A percentile compares a stretch with the other conserved stretches of the same genome.
Evolutionary conservation across 2,888 invertebrate species (phyloP).

Genomic region (Xylota segnis): DNA sequence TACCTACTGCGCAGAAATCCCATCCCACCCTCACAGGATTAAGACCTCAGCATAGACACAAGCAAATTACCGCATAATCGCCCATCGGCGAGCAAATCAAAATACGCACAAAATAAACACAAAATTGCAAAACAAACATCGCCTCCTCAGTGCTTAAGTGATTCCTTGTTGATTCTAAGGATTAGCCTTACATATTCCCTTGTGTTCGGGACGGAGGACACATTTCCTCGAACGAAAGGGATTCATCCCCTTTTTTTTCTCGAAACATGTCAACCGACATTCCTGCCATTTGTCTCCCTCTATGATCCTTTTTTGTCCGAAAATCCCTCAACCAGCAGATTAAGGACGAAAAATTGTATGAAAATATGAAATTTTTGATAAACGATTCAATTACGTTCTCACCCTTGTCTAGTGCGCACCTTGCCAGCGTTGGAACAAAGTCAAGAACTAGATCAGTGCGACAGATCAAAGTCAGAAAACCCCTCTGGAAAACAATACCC

Average conservation of each 20-base stretch:
- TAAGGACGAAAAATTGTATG: slow-evolving; percentile 35
- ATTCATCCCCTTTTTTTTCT: slow-evolving; percentile 26
- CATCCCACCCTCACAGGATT: not conserved
- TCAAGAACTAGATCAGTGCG: slow-evolving; percentile 54
- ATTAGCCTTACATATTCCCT: slow-evolving; percentile 41
- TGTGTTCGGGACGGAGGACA: no score
- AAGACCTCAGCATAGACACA: slow-evolving; percentile 17
- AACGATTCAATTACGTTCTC: slow-evolving; percentile 75
- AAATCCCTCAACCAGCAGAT: slow-evolving; percentile 24
- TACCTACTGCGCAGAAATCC: not conserved
- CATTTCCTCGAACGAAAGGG: slow-evolving; percentile 56
- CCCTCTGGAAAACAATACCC: slow-evolving; percentile 42
- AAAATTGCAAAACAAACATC: slow-evolving; percentile 57
- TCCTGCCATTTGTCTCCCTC: not conserved
- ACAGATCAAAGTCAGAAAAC: slow-evolving; percentile 66
- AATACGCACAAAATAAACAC: slow-evolving; percentile 57
- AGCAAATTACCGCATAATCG: slow-evolving; percentile 54
- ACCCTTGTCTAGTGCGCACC: slow-evolving; percentile 62
- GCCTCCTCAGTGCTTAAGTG: slow-evolving; percentile 12
- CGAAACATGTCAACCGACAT: slow-evolving; percentile 47
- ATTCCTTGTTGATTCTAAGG: slow-evolving; percentile 42
- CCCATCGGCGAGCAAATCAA: slow-evolving; percentile 44
- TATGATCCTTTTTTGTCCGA: not conserved
- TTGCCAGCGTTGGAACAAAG: slow-evolving; percentile 26
- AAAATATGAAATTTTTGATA: slow-evolving; percentile 59